Evolutionary conservation across 2,113 vertebrate genomes (phyloP), one percentile per base, ranked within the genome.

Genomic region (Elephas maximus): DNA sequence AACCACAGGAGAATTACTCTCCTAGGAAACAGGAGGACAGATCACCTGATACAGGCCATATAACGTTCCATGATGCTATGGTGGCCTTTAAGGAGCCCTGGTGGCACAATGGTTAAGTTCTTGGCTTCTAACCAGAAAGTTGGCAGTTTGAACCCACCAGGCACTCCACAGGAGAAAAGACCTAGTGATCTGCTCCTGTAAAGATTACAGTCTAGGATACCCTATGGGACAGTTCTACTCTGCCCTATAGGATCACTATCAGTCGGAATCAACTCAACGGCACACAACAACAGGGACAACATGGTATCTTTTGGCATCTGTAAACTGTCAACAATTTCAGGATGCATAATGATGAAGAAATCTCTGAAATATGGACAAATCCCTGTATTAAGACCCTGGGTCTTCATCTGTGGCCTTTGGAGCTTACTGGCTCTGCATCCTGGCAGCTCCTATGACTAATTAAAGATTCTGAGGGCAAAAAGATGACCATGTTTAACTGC

Each of bases 281-380:
- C 6, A 37, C 18, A 73, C 71, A 73, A 21, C 2, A n/a, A 37
- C 18, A 37, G 37, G 37, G n/a, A 73, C 14, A 73, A 20, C n/a
- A 5, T 18, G 28, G 53, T 71, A 30, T 74, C 37, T 95, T 86
- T 85, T 73, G 41, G 65, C 26, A 91, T n/a, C 21, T 77, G 30
- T 71, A 74, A 96, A 57, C 73, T 89, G 18, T 45, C 71, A 71
- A 5, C 6, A 51, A 33, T 95, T 79, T 73, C 53, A 62, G 74
- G 26, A 86, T 86, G 67, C 81, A 85, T 10, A 65, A 4, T 60
- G 17, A 81, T 51, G 41, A 93, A 93, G 37, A 81, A 60, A 60
- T 74, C 78, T 90, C 85, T 88, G 77, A 93, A 91, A 94, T 63
- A 60, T 65, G 80, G 76, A 28, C 28, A n/a, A 73, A 37, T 37